These are phyloP conservation scores for Pterostichus madidus DNA, from an alignment of 2,888 invertebrate genomes.

Conservation along the genomic window DNA sequence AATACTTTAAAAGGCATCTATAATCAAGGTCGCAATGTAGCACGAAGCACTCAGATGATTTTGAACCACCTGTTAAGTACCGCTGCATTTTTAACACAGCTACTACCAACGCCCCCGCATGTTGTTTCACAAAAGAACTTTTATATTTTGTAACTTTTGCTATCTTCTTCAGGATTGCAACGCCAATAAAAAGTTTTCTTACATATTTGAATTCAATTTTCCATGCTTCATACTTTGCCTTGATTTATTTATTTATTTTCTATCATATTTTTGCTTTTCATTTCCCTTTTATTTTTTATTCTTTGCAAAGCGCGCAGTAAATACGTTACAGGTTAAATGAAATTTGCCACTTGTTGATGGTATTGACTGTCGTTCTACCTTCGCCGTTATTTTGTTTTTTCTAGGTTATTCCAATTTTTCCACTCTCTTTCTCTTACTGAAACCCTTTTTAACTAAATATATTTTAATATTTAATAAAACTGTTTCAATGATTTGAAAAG, in stretches of 20 bases:
- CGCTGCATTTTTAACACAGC: constrained; percentile 45
- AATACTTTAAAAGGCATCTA: constrained; percentile 10
- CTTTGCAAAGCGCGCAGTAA: too few relatives aligned
- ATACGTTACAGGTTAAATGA: too few relatives aligned
- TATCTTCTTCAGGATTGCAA: neutral
- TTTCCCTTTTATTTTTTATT: too few relatives aligned
- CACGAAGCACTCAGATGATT: neutral
- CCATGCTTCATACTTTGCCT: neutral
- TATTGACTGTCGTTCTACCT: too few relatives aligned
- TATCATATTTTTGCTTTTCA: too few relatives aligned
- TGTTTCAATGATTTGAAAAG: too few relatives aligned
- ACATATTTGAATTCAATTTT: constrained; percentile 6
- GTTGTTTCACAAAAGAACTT: constrained; percentile 1
- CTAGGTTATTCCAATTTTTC: neutral
- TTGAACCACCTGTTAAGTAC: constrained; percentile 50
- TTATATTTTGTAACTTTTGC: constrained; percentile 17
- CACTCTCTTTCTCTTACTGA: too few relatives aligned
- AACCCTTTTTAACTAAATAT: too few relatives aligned
- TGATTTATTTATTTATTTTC: neutral
- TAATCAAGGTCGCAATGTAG: neutral
- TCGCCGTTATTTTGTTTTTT: neutral
- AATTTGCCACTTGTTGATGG: too few relatives aligned
- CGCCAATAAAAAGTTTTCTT: constrained; percentile 3
- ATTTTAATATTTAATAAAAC: too few relatives aligned
- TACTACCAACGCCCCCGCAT: neutral